Evolutionary conservation across 1,140 invertebrate genomes (phyloP).

Genomic region (Acyrthosiphon pisum): DNA sequence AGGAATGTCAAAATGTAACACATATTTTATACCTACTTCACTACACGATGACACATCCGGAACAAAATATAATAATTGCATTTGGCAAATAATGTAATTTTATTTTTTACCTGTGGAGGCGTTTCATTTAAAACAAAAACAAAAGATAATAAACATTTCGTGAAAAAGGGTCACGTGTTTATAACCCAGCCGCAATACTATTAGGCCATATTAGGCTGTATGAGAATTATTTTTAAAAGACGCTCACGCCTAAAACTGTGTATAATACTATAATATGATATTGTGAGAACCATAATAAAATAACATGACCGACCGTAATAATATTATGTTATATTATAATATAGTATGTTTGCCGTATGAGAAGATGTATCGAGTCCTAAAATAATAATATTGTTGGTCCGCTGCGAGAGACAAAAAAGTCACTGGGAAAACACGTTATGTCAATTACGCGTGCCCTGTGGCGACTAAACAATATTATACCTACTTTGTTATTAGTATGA

Average conservation of each 20-base stretch:
- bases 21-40: not conserved
- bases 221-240: not conserved
- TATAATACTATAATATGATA: not conserved
- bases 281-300: not conserved
- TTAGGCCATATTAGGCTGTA: not conserved
- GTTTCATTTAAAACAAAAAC: not conserved
- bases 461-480: not conserved
- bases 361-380: not conserved
- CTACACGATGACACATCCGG: not conserved
- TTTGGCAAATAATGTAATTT: not conserved
- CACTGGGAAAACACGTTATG: not conserved
- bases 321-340: not conserved
- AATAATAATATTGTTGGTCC: not conserved
- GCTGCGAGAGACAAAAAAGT: not conserved
- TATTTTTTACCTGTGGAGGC: not conserved
- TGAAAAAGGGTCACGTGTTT: not conserved
- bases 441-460: not conserved
- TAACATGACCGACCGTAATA: not conserved
- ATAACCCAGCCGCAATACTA: not conserved
- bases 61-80: not conserved
- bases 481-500: not conserved
- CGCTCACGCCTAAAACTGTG: not conserved
- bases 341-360: not conserved
- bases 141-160: not conserved
- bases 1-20: not conserved